A percentile compares a stretch with the other conserved stretches of the same genome.
Conservation (phyloP, 1,140 invertebrate species). For the Drosophila lacteicornis region DNA sequence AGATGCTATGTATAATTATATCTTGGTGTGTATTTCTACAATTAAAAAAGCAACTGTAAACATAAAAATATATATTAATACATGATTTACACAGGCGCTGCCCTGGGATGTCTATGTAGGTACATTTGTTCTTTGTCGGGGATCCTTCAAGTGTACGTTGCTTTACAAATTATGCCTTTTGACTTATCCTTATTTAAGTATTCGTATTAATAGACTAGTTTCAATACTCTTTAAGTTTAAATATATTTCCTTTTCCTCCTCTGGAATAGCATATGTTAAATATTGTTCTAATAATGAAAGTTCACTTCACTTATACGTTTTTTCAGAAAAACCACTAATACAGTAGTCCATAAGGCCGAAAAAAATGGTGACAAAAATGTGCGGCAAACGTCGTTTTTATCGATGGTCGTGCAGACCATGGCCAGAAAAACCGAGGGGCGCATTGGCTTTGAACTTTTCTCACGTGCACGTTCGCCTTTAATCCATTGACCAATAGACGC, state of each 20-base stretch:
- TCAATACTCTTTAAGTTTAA: no score
- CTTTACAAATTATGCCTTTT: no score
- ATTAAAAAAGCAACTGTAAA: no score
- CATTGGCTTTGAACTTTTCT: conserved; percentile 27
- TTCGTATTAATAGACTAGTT: not conserved
- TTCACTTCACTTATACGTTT: conserved; percentile 2
- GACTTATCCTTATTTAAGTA: no score
- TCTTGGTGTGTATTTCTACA: no score
- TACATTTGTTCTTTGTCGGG: no score
- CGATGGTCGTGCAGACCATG: conserved; percentile 53
- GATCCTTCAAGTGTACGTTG: no score
- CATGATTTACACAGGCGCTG: no score
- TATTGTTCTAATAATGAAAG: not conserved
- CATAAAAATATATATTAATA: no score
- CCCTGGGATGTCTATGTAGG: no score
- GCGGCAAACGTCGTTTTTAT: conserved; percentile 50
- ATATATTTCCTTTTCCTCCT: not conserved
- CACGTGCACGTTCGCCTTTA: conserved; percentile 58
- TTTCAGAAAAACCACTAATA: conserved; percentile 4
- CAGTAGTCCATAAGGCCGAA: not conserved
- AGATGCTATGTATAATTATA: not conserved
- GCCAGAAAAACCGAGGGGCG: conserved; percentile 29
- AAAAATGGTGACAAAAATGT: conserved; percentile 10
- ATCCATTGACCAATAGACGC: conserved; percentile 72
- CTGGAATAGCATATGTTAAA: not conserved